Evolutionary conservation across 2,113 vertebrate species (phyloP), one percentile per base, ranked within the genome.

Genomic region (Mobula birostris): DNA sequence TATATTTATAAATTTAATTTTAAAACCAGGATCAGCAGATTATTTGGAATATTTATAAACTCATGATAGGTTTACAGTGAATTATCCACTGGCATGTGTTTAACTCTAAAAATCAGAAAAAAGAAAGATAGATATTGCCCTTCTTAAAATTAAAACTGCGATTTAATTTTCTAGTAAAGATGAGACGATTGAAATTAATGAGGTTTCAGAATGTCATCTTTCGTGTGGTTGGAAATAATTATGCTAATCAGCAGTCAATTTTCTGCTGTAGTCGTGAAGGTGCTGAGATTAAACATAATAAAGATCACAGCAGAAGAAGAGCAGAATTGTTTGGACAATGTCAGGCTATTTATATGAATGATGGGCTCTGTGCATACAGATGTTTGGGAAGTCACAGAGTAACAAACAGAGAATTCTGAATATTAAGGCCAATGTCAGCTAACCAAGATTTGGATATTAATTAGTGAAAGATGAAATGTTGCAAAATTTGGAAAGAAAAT

Each of bases 201-300:
- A 93, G 91, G 91, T 93, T 76, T 93, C 91, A 93, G 91, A 93
- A 93, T 93, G 85, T 90, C 85, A 93, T 93, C 91, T 93, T 76
- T 93, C 40, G 68, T 93, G 68, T 40, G 70, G 91, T 76, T 76
- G 91, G 91, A 93, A 93, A 93, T 93, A 93, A 93, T 93, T 93
- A 93, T 93, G 91, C 70, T 93, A 93, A 93, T 93, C 70, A 74
- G 91, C 36, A 93, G 91, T 72, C 68, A 74, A 56, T 93, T 93
- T 93, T 74, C 91, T 76, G 24, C 70, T 29, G 40, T 93, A 56
- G 91, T 70, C 56, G 91, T 93, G 91, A 93, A 93, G 24, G 91
- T 74, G 91, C 68, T 93, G 91, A 21, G 7, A 74, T 93, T 74
- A 93, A 93, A 93, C 70, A 72, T 93, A 93, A 93, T 93, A 93